phyloP scores from a whole-genome alignment of 2,797 vertebrate species.

The Coranthus polyacanthus region DNA sequence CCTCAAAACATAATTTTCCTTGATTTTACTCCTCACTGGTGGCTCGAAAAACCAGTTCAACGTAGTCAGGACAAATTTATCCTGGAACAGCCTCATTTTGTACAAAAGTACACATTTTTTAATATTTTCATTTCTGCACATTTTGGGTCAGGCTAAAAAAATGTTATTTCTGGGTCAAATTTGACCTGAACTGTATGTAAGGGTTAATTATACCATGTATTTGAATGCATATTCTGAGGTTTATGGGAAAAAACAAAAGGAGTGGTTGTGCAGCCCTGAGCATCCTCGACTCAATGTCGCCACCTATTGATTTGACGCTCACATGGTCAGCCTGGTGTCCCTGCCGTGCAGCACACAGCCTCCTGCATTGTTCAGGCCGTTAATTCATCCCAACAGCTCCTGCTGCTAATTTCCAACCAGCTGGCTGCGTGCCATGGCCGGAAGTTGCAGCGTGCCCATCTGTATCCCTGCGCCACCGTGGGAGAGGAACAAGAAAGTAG shows the following conservation, averaged over 20 bases:
- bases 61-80: too few relatives aligned
- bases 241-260: constrained; percentile 40
- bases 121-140: too few relatives aligned
- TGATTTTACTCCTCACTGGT: too few relatives aligned
- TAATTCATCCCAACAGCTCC: constrained; percentile 76
- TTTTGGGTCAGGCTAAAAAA: too few relatives aligned
- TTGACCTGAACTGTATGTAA: too few relatives aligned
- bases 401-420: constrained; percentile 76
- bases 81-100: too few relatives aligned
- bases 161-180: too few relatives aligned
- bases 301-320: constrained; percentile 72
- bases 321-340: constrained; percentile 32
- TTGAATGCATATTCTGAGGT: constrained; percentile 25
- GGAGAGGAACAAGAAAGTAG: constrained; percentile 82
- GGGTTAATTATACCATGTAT: constrained; percentile 30
- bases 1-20: too few relatives aligned
- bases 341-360: constrained; percentile 64
- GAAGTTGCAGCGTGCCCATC: constrained; percentile 61
- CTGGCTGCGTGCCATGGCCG: constrained; percentile 74
- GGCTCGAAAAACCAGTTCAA: too few relatives aligned
- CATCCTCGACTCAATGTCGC: constrained; percentile 69
- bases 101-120: too few relatives aligned
- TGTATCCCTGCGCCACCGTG: constrained; percentile 82
- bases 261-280: constrained; percentile 21
- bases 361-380: constrained; percentile 68